Base-by-base conservation (phyloP, 1,140 invertebrate species). In the Thrips palmi region DNA sequence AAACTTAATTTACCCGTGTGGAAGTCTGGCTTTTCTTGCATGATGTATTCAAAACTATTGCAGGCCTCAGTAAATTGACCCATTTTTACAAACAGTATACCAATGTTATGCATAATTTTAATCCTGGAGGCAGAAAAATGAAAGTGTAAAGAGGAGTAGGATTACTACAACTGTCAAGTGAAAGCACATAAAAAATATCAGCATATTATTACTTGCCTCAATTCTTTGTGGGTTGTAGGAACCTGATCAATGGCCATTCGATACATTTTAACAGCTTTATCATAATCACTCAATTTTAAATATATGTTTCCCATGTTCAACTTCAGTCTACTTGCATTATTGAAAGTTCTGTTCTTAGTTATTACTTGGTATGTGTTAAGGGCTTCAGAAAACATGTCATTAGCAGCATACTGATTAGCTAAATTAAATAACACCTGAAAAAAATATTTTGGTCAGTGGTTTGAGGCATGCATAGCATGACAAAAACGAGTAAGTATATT, bases 251-350 rank as follows among this genome's bases (percentile, higher is more conserved):
- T 62, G 8, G 91, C 89, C 89, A 94, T 96, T 49, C 87, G 68
- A 53, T 96, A 97, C 65, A 94, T 82, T 64, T 99, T 99, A 31
- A 98, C 77, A 4, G 94, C 93, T 62, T 94, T 91, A 12, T 78
- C 74, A 50, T 83, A 87, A 51, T 97, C 85, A 21, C 85, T 86
- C 65, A 93, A 83, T 57, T 84, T 82, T 45, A 86, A 89, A 58
- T 94, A 91, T 53, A 97, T 93, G 55, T 97, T 97, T 2, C 91
- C 94, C 78, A 98, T 97, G 52, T 98, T 98, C 0, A 97, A 74
- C 64, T 93, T 93, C 0, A 98, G 59, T 44, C 91, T 70, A 50
- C 88, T 81, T 28, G 78, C 78, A 52, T 87, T 85, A n/a, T 67
- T 74, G 52, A 88, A 86, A 58, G 83, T 71, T 52, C 75, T 71